These are phyloP conservation scores for Tryphoninae sp. DNA, from an alignment of 2,888 invertebrate species.

Conservation along the genomic window DNA sequence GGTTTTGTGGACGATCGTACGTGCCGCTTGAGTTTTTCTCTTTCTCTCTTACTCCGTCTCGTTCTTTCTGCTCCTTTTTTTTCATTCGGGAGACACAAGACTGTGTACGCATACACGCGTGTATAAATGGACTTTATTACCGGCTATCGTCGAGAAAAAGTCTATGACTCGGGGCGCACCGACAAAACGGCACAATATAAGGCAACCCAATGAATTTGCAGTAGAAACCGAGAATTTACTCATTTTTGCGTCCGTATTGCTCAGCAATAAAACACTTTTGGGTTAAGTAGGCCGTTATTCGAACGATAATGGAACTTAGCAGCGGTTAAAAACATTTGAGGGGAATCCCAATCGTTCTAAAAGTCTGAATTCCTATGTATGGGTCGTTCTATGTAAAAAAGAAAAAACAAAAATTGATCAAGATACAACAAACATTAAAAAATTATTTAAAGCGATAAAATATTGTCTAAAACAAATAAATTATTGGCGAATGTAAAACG, in stretches of 20 bases:
- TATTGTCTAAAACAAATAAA: too few relatives aligned
- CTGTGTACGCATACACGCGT: constrained; percentile 3
- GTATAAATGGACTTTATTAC: constrained; percentile 30
- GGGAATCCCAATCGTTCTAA: background rate
- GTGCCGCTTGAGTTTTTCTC: constrained; percentile 63
- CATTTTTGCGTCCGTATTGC: constrained; percentile 34
- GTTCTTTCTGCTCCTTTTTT: constrained; percentile 22
- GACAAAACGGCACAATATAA: constrained; percentile 57
- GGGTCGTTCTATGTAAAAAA: background rate
- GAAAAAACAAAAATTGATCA: too few relatives aligned
- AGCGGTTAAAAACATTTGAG: background rate
- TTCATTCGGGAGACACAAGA: constrained; percentile 32
- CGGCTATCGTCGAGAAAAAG: constrained; percentile 41
- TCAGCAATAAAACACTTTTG: constrained; percentile 58
- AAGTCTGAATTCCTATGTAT: background rate
- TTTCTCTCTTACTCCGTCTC: constrained; percentile 53
- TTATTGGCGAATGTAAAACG: too few relatives aligned
- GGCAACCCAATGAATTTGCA: constrained; percentile 62
- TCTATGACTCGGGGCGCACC: constrained; percentile 42
- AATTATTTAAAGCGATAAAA: too few relatives aligned
- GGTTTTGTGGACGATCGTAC: constrained; percentile 75
- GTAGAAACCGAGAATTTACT: constrained; percentile 48
- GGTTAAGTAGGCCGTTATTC: constrained; percentile 38
- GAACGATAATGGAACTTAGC: background rate
- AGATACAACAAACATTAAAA: too few relatives aligned